Conservation (phyloP, 2,888 invertebrate genomes). For the Tetranychus truncatus region DNA sequence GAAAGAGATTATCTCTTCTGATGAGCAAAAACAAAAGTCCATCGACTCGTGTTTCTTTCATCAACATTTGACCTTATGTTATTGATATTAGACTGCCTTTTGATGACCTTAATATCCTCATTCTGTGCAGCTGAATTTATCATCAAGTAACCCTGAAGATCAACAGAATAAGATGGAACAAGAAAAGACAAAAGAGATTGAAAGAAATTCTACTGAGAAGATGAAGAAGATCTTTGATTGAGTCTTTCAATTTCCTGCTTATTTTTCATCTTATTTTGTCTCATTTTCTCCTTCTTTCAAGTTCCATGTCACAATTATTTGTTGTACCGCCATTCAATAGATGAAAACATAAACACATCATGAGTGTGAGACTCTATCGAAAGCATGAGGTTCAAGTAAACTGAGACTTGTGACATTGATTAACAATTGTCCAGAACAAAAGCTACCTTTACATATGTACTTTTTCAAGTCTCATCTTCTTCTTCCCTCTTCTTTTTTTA, state of each 20-base stretch:
- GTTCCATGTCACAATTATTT: not conserved
- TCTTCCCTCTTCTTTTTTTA: not conserved
- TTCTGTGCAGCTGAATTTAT: not conserved
- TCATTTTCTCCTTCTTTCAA: not conserved
- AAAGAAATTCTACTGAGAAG: not conserved
- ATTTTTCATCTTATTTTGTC: not conserved
- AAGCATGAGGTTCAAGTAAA: too few species aligned
- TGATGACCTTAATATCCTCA: not conserved
- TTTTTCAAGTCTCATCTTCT: not conserved
- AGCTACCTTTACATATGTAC: not conserved
- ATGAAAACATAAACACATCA: not conserved
- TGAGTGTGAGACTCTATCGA: not conserved
- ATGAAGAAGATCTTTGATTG: not conserved
- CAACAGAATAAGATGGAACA: not conserved
- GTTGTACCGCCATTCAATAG: not conserved
- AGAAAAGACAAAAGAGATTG: not conserved
- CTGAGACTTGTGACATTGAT: not conserved
- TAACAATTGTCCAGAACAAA: not conserved
- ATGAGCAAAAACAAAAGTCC: not conserved
- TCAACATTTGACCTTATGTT: not conserved
- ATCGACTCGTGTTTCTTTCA: not conserved
- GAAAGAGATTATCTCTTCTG: not conserved
- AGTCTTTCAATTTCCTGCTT: not conserved
- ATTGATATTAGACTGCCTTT: not conserved
- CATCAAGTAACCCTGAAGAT: not conserved